phyloP scores from a whole-genome alignment of 92 coral and sea anemone genomes.

The Phenganax marumi region DNA sequence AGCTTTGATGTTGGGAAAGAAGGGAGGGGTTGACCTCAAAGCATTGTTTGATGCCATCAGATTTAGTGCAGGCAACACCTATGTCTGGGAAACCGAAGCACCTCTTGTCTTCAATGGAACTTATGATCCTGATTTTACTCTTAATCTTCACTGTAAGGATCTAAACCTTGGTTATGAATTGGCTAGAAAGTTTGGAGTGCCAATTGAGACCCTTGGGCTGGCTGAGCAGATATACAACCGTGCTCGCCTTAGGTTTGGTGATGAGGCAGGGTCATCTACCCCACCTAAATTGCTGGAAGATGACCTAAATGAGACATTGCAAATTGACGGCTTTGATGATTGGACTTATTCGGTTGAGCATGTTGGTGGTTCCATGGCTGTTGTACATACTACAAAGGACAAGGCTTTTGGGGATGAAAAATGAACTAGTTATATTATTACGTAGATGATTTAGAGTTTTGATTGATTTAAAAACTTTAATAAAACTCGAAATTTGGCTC shows the following conservation, averaged over 20 bases:
- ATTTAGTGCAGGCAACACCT: slow-evolving; percentile 72
- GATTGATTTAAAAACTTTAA: background rate
- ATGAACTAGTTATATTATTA: slow-evolving; percentile 8
- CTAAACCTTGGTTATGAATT: slow-evolving; percentile 65
- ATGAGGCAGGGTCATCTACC: slow-evolving; percentile 53
- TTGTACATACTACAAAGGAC: slow-evolving; percentile 60
- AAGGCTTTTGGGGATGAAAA: slow-evolving; percentile 13
- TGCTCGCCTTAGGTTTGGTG: slow-evolving; percentile 61
- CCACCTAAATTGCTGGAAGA: slow-evolving; percentile 67
- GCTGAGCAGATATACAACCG: slow-evolving; percentile 62
- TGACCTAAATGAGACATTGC: slow-evolving; percentile 47
- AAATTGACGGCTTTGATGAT: slow-evolving; percentile 57
- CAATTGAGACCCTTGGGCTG: slow-evolving; percentile 43
- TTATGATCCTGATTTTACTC: slow-evolving; percentile 69
- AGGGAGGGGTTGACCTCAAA: slow-evolving; percentile 61
- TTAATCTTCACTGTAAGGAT: slow-evolving; percentile 78
- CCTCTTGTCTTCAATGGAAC: slow-evolving; percentile 76
- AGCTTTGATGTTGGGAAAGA: slow-evolving; percentile 67
- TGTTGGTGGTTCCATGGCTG: slow-evolving; percentile 64
- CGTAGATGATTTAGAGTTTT: background rate
- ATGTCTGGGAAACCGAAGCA: slow-evolving; percentile 71
- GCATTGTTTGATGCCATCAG: slow-evolving; percentile 76
- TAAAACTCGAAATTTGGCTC: background rate
- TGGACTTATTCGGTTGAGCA: slow-evolving; percentile 70
- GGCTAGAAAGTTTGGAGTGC: slow-evolving; percentile 57